phyloP scores from a whole-genome alignment of 1,140 invertebrate genomes.

The Psilanteris sp. region DNA sequence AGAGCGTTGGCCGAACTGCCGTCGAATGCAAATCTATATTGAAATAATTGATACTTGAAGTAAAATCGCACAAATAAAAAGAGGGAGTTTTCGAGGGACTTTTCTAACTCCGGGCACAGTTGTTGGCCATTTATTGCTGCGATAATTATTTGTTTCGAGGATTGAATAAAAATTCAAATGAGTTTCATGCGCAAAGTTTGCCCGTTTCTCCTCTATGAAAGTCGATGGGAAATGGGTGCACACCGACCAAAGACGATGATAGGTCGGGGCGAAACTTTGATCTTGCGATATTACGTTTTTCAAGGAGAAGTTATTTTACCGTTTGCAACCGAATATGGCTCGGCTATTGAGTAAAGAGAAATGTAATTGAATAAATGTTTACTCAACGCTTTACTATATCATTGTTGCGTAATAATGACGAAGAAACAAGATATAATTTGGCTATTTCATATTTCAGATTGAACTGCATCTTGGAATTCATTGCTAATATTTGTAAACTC shows the following conservation, averaged over 20 bases:
- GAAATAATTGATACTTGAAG: slow-evolving; percentile 62
- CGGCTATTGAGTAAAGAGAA: slow-evolving; percentile 26
- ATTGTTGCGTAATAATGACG: slow-evolving; percentile 38
- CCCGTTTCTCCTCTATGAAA: slow-evolving; percentile 50
- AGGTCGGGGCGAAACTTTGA: slow-evolving; percentile 74
- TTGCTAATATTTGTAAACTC: slow-evolving; percentile 42
- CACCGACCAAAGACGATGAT: slow-evolving; percentile 44
- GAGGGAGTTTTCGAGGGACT: slow-evolving; percentile 36
- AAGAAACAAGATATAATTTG: slow-evolving; percentile 23
- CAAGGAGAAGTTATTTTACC: slow-evolving; percentile 55
- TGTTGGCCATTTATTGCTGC: slow-evolving; percentile 67
- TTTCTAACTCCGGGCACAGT: slow-evolving; percentile 52
- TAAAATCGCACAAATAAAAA: slow-evolving; percentile 55
- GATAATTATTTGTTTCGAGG: slow-evolving; percentile 78
- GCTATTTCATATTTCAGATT: slow-evolving; percentile 50
- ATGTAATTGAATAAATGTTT: slow-evolving; percentile 64
- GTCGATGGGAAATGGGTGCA: slow-evolving; percentile 56
- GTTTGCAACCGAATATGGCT: slow-evolving; percentile 55
- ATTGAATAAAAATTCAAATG: slow-evolving; percentile 78
- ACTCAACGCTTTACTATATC: slow-evolving; percentile 45
- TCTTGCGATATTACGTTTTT: slow-evolving; percentile 77
- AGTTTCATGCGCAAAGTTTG: slow-evolving; percentile 69
- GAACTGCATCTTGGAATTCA: slow-evolving; percentile 25
- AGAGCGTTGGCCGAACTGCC: slow-evolving; percentile 30
- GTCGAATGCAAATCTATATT: slow-evolving; percentile 50